phyloP scores from a whole-genome alignment of 2,888 invertebrate genomes.

The Drosophila limbata region DNA sequence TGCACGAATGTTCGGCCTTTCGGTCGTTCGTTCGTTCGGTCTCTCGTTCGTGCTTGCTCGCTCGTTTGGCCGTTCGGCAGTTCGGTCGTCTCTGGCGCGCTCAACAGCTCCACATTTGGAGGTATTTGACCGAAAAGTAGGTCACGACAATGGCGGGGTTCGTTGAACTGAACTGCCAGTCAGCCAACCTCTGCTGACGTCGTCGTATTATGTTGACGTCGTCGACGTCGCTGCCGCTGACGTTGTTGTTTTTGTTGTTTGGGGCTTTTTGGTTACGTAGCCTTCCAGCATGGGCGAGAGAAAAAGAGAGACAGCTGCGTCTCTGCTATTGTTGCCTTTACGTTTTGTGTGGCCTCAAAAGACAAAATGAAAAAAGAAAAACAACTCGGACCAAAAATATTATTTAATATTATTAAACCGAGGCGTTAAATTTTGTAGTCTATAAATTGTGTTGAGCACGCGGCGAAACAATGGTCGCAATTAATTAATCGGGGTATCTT shows the following conservation, averaged over 20 bases:
- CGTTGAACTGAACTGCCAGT: slow-evolving; percentile 84
- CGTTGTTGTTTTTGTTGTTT: slow-evolving; percentile 56
- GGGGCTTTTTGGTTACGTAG: slow-evolving; percentile 78
- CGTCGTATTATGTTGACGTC: slow-evolving; percentile 66
- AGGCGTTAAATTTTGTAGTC: slow-evolving; percentile 50
- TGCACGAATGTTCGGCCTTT: slow-evolving; percentile 27
- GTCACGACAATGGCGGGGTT: slow-evolving; percentile 86
- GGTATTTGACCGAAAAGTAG: slow-evolving; percentile 86
- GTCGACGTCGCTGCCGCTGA: slow-evolving; percentile 62
- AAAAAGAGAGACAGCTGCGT: slow-evolving; percentile 22
- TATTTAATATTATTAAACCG: slow-evolving; percentile 73
- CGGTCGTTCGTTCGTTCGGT: slow-evolving; percentile 19
- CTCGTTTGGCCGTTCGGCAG: slow-evolving; percentile 10
- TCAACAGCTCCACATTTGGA: slow-evolving; percentile 85
- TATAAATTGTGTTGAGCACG: slow-evolving; percentile 17
- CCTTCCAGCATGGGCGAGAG: slow-evolving; percentile 57
- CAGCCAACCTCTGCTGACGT: slow-evolving; percentile 69
- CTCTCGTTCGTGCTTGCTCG: slow-evolving; percentile 39
- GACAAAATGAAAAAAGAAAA: slow-evolving; percentile 12
- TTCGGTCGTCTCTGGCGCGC: slow-evolving; percentile 37
- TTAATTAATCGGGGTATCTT: slow-evolving; percentile 43
- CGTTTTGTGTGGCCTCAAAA: slow-evolving; percentile 73
- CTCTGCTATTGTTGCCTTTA: slow-evolving; percentile 41
- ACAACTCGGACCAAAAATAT: slow-evolving; percentile 47
- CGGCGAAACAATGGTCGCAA: slow-evolving; percentile 10